phyloP scores from a whole-genome alignment of 2,888 invertebrate genomes.

The Sthenelais limicola region DNA sequence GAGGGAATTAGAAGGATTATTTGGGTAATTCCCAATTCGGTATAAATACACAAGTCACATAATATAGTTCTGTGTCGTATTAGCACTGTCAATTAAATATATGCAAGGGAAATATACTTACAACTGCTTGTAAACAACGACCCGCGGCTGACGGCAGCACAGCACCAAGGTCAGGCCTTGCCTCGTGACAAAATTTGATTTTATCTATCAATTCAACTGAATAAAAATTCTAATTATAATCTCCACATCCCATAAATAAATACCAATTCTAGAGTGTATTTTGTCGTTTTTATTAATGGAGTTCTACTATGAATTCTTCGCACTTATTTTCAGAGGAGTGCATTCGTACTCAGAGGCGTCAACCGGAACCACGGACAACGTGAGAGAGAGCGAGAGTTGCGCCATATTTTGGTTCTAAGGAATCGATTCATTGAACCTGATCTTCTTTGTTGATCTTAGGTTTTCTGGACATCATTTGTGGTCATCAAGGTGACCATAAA shows the following conservation, averaged over 20 bases:
- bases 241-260: too few species aligned
- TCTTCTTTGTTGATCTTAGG: constrained; percentile 37
- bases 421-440: constrained; percentile 30
- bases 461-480: constrained; percentile 7
- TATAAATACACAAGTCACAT: too few species aligned
- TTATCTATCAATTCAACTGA: too few species aligned
- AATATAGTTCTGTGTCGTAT: too few species aligned
- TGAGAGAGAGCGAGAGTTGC: constrained; percentile 40
- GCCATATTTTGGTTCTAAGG: constrained; percentile 43
- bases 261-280: too few species aligned
- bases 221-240: too few species aligned
- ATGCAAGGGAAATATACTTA: constrained; percentile 15
- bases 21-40: too few species aligned
- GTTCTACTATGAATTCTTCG: too few species aligned
- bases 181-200: constrained; percentile 17
- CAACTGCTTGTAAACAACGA: constrained; percentile 22
- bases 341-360: background rate
- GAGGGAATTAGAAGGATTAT: too few species aligned
- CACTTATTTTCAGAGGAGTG: background rate
- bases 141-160: background rate
- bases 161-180: constrained; percentile 29
- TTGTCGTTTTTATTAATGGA: too few species aligned
- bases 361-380: constrained; percentile 7
- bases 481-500: constrained; percentile 46
- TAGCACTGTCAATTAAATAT: too few species aligned